These are phyloP conservation scores for Turritopsis dohrnii DNA, from an alignment of 30 jellyfish, hydroid and myxozoan species.

Conservation along the genomic window DNA sequence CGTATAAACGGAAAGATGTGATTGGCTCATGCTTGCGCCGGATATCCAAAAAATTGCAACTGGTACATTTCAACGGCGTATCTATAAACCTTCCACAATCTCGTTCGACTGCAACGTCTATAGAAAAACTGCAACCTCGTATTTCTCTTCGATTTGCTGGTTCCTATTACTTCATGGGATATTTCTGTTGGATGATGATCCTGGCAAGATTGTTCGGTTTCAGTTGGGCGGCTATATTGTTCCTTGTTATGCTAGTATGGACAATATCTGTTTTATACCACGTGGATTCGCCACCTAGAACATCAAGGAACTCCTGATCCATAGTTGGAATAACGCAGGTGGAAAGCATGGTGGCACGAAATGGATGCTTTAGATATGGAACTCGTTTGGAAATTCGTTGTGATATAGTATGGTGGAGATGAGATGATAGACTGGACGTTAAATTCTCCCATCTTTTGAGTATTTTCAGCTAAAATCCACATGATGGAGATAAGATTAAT, in stretches of 20 bases:
- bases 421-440: too few species aligned
- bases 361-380: too few species aligned
- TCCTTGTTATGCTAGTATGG: background rate
- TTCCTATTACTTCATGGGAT: slow-evolving; percentile 61
- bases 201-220: slow-evolving; percentile 41
- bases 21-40: slow-evolving; percentile 43
- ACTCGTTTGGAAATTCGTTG: too few species aligned
- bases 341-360: too few species aligned
- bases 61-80: slow-evolving; percentile 18
- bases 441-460: too few species aligned
- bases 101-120: background rate
- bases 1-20: slow-evolving; percentile 53
- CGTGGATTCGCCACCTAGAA: slow-evolving; percentile 12
- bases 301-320: background rate
- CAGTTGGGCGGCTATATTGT: background rate
- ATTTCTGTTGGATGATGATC: slow-evolving; percentile 46
- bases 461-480: too few species aligned
- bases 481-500: too few species aligned
- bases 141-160: slow-evolving; percentile 67
- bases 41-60: slow-evolving; percentile 41
- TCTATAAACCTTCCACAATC: slow-evolving; percentile 38
- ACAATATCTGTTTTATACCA: background rate
- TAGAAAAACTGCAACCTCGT: slow-evolving; percentile 30
- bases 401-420: too few species aligned
- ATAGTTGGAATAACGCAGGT: too few species aligned